phyloP scores from a whole-genome alignment of 2,113 vertebrate species.

The Bubalus kerabau region DNA sequence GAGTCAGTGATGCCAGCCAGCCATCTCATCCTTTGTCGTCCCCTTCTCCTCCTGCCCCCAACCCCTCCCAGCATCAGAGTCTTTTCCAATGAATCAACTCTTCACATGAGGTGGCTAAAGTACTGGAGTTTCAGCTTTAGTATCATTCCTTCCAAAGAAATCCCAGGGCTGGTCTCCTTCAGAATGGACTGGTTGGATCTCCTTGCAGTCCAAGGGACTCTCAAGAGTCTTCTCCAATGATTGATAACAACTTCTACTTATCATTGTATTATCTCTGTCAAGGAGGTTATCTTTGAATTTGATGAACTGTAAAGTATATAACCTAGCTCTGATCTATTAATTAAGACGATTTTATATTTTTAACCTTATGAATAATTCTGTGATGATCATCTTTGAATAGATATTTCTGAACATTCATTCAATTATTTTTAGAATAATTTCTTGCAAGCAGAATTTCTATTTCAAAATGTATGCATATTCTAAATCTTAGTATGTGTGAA shows the following conservation, averaged over 20 bases:
- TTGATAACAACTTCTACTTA: background rate
- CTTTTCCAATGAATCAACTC: no score
- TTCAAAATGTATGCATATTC: background rate
- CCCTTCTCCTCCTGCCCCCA: no score
- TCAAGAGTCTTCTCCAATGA: no score
- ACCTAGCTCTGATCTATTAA: background rate
- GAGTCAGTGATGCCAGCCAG: no score
- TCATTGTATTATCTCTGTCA: background rate
- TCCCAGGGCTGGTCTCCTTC: no score
- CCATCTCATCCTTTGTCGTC: no score
- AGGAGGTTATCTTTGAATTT: background rate
- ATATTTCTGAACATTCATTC: background rate
- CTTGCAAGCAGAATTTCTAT: background rate
- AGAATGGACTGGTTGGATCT: no score
- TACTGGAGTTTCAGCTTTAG: no score
- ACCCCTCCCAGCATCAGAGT: no score
- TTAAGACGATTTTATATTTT: conserved; percentile 19
- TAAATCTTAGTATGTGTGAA: background rate
- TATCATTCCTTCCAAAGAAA: no score
- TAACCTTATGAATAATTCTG: background rate
- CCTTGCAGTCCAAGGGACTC: no score
- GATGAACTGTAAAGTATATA: background rate
- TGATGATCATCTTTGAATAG: background rate
- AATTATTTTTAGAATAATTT: background rate
- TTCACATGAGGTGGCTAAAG: no score